Evolutionary conservation across 1,140 invertebrate genomes (phyloP), one percentile per base, ranked within the genome.

Genomic region (Plodia interpunctella): DNA sequence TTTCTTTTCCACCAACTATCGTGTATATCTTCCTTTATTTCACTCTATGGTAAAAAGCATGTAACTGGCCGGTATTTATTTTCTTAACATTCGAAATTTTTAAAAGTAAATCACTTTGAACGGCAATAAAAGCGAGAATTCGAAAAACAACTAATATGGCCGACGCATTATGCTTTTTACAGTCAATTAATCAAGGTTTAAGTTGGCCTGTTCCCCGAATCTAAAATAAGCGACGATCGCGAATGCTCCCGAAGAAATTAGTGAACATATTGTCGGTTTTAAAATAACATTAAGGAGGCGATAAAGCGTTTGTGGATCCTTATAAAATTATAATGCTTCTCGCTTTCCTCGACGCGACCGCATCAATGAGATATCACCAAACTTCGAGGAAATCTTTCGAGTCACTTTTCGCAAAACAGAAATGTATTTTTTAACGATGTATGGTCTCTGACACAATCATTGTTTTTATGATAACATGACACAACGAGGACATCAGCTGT

Each of bases 251-350:
- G 51, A 21, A 25, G 19, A 53, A 65, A 73, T 80, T 71, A 69
- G 49, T 66, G 72, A 78, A 74, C 82, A 79, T 78, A 81, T 73
- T 79, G 78, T 81, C 76, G 74, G 81, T 83, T 84, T 86, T 72
- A 78, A 77, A 86, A 84, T 80, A 80, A 83, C 84, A 84, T 82
- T 82, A 83, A 86, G 77, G 77, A 80, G 62, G 74, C 72, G 79
- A 79, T 83, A 78, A 86, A 80, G 74, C 77, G 74, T 79, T 83
- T 82, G 80, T 84, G 69, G 75, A 25, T 80, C 72, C 67, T 74
- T 76, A 59, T 72, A 74, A 85, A 83, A 81, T 82, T 78, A 88
- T 86, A 78, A 52, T 69, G 74, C 68, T 70, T 69, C 68, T 74
- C 65, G 68, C 70, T 66, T 62, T 78, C 72, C 61, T 68, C 44